Base-by-base conservation (phyloP, 2,113 vertebrate species). In the Agapornis roseicollis region DNA sequence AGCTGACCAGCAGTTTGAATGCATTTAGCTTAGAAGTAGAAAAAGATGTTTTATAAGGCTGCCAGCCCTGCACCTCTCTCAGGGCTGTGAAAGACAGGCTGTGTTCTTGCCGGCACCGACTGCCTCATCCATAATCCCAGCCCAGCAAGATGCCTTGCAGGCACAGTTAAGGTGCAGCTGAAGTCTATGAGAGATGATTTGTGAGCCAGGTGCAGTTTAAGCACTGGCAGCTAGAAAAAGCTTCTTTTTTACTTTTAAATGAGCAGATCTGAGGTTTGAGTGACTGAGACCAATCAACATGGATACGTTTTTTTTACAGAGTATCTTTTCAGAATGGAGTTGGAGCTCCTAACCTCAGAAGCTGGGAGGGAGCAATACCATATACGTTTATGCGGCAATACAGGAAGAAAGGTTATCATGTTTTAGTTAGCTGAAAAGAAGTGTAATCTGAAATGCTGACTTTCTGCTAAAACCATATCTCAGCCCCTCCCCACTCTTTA, bases 151-250 rank as follows among this genome's bases (percentile, higher is more conserved):
- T 89, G 76, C 84, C 88, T 81, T 28, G 18, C 72, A 95, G 85
- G 80, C 13, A 0, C 10, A 50, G 63, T 47, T 63, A 87, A 93
- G 81, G 78, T 93, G 82, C 65, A 94, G 89, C 76, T 3, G n/a
- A 93, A 83, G 80, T 7, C 42, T 80, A 11, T 23, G 76, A 93
- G 91, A 63, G 76, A 80, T 85, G 85, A 95, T 96, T 96, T 96
- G 88, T 93, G 85, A 95, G 63, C 93, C 94, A 96, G 94, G 85
- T 94, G 91, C 79, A 91, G 56, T 66, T 88, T 92, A 88, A 96
- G 85, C 77, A 90, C 72, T 44, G 24, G 68, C 72, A 96, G 60
- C 64, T 90, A 91, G 85, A 78, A 79, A 78, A 87, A 76, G 78
- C 9, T 37, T 71, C 0, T 37, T 52, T 85, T 78, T 85, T 47